Evolutionary conservation across 2,797 vertebrate species (phyloP), one percentile per base, ranked within the genome.

Genomic region (Peromyscus nudipes): DNA sequence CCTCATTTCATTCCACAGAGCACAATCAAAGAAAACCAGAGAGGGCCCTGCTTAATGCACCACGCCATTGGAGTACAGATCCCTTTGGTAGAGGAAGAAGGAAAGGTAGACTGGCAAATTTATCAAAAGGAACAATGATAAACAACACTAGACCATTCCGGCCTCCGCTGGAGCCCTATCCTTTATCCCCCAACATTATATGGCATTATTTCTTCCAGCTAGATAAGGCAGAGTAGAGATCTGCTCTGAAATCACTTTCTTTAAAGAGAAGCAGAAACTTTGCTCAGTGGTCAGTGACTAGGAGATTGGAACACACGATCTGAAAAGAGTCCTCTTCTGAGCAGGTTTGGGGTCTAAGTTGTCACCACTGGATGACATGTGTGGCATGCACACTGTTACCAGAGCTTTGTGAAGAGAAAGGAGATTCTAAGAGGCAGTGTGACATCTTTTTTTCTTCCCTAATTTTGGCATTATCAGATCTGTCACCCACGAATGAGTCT

Each of bases 1-100:
- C 84, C 92, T 96, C 89, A 96, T 97, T 97, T 97, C 76, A 95
- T 95, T 96, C 92, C 94, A 89, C 69, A 91, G 91, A 96, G 88
- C 55, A 82, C 94, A 97, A 83, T 89, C 82, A 95, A 25, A 92
- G 37, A 96, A 95, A 97, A 37, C 62, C 46, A 67, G 62, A 80
- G 82, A 96, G 43, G 19, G 65, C 95, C 11, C 60, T 94, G 69
- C 88, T 93, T 82, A 84, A 89, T 94, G 73, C 46, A 76, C 31
- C 37, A 6, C 37, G 49, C 19, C 31, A 37, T 79, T 95, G 86
- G 93, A 96, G 67, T 62, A 34, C 11, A 73, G 52, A 17, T 83
- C 67, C 67, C 31, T 96, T 90, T 17, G 25, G 37, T 65, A 93
- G 37, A 82, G 29, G 76, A 73, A 92, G 85, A 93, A 92, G 52